Conservation (phyloP, 2,888 invertebrate genomes). For the Dasypolia templi region DNA sequence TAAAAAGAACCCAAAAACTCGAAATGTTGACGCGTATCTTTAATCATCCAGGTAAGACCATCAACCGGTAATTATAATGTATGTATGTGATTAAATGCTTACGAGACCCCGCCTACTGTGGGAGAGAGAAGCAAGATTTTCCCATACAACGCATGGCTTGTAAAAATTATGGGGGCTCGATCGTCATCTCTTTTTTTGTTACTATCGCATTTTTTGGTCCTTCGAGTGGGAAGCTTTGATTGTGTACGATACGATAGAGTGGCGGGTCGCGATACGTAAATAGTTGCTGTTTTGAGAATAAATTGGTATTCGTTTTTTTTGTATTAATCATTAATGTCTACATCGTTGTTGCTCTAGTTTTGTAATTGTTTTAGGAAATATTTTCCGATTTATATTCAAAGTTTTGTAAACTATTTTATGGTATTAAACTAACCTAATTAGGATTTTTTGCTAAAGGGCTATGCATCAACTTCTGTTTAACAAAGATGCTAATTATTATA, state of each 20-base stretch:
- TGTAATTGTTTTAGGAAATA: background rate
- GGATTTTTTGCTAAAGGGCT: too few relatives aligned
- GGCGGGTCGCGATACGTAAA: constrained; percentile 38
- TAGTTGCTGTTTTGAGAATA: constrained; percentile 34
- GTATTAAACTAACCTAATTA: too few relatives aligned
- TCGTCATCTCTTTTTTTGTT: constrained; percentile 54
- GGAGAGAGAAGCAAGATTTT: constrained; percentile 64
- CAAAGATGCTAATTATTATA: background rate
- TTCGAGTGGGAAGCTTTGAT: constrained; percentile 50
- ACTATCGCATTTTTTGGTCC: constrained; percentile 56
- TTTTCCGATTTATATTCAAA: too few relatives aligned
- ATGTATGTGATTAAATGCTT: constrained; percentile 70
- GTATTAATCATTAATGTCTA: background rate
- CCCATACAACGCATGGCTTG: constrained; percentile 52
- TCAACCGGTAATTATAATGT: constrained; percentile 70
- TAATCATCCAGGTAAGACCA: constrained; percentile 66
- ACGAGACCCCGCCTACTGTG: constrained; percentile 68
- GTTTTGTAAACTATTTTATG: too few relatives aligned
- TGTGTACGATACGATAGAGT: constrained; percentile 47
- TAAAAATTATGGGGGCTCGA: constrained; percentile 61
- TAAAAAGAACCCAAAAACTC: constrained; percentile 48
- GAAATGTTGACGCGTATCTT: constrained; percentile 61
- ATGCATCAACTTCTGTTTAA: background rate
- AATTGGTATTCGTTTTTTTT: constrained; percentile 1
- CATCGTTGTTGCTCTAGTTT: background rate